Percentiles rank a stretch among this genome's conserved stretches.
Conservation (phyloP, 2,888 invertebrate genomes). For the Priocnemis perturbator region DNA sequence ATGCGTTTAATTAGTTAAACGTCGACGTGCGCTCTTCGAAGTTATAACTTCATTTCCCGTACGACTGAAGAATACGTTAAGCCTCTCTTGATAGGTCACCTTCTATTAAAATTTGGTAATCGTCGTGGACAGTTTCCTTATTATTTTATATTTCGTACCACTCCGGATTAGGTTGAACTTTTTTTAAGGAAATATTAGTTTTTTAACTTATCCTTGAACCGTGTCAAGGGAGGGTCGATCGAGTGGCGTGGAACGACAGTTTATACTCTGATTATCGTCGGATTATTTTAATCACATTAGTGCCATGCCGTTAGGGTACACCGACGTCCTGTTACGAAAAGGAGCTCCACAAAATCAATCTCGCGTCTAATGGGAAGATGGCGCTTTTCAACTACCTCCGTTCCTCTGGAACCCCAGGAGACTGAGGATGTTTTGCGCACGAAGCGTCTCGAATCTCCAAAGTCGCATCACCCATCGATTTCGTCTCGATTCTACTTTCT, state of each 20-base stretch:
- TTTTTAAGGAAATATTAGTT: neutral
- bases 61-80: no score
- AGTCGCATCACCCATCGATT: neutral
- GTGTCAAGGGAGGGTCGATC: neutral
- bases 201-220: neutral
- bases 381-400: constrained; percentile 46
- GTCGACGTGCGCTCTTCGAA: constrained; percentile 18
- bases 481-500: neutral
- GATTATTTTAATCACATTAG: constrained; percentile 66
- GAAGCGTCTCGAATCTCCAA: no score
- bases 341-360: constrained; percentile 66
- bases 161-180: no score
- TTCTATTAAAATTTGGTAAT: no score
- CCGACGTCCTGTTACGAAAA: constrained; percentile 52
- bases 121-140: no score
- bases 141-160: no score
- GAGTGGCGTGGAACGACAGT: constrained; percentile 32
- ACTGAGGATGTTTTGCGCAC: no score
- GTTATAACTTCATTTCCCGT: no score
- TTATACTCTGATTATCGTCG: constrained; percentile 55
- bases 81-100: no score
- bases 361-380: constrained; percentile 64
- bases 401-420: neutral
- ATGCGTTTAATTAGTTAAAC: constrained; percentile 35
- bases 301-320: constrained; percentile 43